phyloP scores from a whole-genome alignment of 2,797 vertebrate species.

The Jordanella pulchra region DNA sequence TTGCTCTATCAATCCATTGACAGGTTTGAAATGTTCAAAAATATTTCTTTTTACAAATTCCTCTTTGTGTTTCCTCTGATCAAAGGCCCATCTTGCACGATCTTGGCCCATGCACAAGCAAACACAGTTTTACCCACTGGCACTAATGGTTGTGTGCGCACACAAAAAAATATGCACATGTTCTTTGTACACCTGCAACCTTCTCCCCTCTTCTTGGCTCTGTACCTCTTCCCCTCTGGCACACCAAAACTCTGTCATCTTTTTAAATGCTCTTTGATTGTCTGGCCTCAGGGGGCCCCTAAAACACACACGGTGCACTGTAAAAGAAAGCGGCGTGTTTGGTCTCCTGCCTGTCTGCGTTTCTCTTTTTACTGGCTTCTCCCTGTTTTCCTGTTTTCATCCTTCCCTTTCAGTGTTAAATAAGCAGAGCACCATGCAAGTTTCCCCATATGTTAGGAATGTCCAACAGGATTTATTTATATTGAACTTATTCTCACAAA shows the following conservation, averaged over 20 bases:
- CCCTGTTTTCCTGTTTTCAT: constrained; percentile 21
- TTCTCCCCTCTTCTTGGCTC: constrained; percentile 33
- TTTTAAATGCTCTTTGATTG: constrained; percentile 75
- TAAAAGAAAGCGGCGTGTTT: constrained; percentile 60
- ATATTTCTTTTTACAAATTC: constrained; percentile 14
- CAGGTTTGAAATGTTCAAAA: constrained; percentile 31
- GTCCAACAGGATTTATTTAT: neutral
- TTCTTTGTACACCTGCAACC: constrained; percentile 64
- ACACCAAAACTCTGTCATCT: constrained; percentile 64
- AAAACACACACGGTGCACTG: constrained; percentile 46
- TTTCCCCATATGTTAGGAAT: neutral
- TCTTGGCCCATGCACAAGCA: constrained; percentile 5
- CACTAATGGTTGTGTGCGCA: constrained; percentile 18
- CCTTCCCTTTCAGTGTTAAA: constrained; percentile 15
- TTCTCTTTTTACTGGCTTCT: constrained; percentile 13
- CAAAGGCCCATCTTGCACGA: constrained; percentile 28
- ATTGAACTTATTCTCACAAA: neutral
- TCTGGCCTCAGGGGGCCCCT: constrained; percentile 57
- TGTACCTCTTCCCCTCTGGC: constrained; percentile 41
- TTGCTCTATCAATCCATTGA: constrained; percentile 48
- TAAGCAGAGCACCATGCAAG: neutral
- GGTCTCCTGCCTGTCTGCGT: constrained; percentile 51
- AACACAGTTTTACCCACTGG: constrained; percentile 11
- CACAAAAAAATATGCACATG: constrained; percentile 27
- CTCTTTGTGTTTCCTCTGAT: constrained; percentile 16